Evolutionary conservation across 2,888 invertebrate genomes (phyloP).

Genomic region (Rhodophaea formosa): DNA sequence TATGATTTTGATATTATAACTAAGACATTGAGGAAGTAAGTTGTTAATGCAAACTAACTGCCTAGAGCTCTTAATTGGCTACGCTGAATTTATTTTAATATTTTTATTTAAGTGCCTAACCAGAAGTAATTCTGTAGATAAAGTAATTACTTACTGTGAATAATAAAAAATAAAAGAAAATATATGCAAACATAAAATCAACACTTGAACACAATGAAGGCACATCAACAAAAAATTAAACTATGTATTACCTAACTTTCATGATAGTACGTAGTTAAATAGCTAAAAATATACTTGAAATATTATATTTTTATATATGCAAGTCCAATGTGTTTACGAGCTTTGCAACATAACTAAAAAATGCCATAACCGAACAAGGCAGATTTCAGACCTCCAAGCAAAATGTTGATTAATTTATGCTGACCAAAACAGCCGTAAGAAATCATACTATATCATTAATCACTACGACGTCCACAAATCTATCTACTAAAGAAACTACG

Average conservation of each 20-base stretch:
- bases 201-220: no score
- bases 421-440: slow-evolving; percentile 3
- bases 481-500: slow-evolving; percentile 28
- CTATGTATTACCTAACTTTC: no score
- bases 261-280: no score
- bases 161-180: no score
- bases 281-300: no score
- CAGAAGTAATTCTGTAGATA: not conserved
- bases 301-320: no score
- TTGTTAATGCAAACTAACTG: slow-evolving; percentile 13
- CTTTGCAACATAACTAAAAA: no score
- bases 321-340: no score
- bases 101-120: not conserved
- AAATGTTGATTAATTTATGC: slow-evolving; percentile 6
- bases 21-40: slow-evolving; percentile 10
- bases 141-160: not conserved
- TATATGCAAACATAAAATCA: no score
- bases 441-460: slow-evolving; percentile 51
- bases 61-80: slow-evolving; percentile 1
- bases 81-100: not conserved
- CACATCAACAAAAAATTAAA: no score
- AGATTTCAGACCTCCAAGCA: not conserved
- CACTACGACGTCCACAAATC: slow-evolving; percentile 42
- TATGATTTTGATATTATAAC: slow-evolving; percentile 10
- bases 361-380: no score